Base-by-base conservation (phyloP, 2,113 vertebrate species). In the Scopus umbretta region DNA sequence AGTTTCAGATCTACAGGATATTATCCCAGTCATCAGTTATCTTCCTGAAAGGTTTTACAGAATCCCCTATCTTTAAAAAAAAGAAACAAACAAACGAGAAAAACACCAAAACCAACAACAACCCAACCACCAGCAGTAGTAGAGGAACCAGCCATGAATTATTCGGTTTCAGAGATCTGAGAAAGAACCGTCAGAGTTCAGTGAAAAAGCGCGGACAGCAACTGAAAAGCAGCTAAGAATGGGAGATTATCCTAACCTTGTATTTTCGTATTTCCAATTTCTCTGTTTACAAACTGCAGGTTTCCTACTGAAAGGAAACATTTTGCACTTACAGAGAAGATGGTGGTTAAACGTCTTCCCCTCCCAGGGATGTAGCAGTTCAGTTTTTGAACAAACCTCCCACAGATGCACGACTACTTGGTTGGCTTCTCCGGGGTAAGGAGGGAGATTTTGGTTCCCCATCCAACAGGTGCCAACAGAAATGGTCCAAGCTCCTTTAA, bases 361-460 rank as follows among this genome's bases (percentile, higher is more conserved):
- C 18, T 86, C 10, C 6, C 16, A 73, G 43, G 25, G 13, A 27
- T 1, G 1, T 8, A 14, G 5, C 47, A 26, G 29, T 63, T 52
- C 3, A 9, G 13, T 13, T 56, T 80, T 50, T 58, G 32, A 59
- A 10, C 40, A 63, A 2, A 20, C 10, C 47, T 21, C 30, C 40
- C 47, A 55, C 6, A 40, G 23, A 7, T 5, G 19, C 25, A 23
- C 0, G 4, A 19, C 22, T 40, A 16, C 38, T 47, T 1, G 0
- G 14, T 29, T 26, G 26, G 42, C 10, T 40, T 38, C 6, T 0
- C 27, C 20, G 8, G 5, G 14, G 21, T 43, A 7, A 71, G 32
- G 70, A 65, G 5, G 13, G 21, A 42, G 32, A 49, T 59, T 61
- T 71, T 53, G 19, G 32, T 50, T 79, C 32, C 40, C 16, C 8